These are phyloP conservation scores for Musca domestica DNA, from an alignment of 1,140 invertebrate genomes.

Conservation along the genomic window DNA sequence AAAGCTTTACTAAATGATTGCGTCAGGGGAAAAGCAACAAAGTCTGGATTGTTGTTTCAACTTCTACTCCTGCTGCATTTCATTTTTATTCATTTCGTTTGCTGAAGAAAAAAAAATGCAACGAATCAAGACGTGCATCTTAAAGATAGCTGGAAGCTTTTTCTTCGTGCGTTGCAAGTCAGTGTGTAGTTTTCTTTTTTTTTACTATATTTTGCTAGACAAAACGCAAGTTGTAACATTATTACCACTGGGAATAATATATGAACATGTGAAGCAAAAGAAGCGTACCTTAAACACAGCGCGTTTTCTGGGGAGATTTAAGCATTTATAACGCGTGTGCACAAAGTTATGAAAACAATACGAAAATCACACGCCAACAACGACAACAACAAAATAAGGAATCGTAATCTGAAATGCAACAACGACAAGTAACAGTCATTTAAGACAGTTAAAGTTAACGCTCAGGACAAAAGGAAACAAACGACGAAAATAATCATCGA, in stretches of 20 bases:
- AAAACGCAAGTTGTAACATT: constrained; percentile 13
- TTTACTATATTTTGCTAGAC: neutral
- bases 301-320: neutral
- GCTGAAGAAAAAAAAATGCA: too few species aligned
- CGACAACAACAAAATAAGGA: neutral
- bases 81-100: neutral
- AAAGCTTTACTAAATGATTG: constrained; percentile 27
- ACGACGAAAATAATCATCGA: neutral
- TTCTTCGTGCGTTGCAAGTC: neutral
- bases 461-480: neutral
- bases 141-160: constrained; percentile 11
- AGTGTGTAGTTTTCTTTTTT: too few species aligned
- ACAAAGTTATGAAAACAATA: constrained; percentile 16
- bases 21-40: constrained; percentile 25
- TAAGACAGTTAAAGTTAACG: constrained; percentile 9
- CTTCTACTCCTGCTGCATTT: neutral
- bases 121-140: constrained; percentile 19
- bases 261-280: neutral
- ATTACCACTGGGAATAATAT: constrained; percentile 21
- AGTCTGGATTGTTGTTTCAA: constrained; percentile 4
- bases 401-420: neutral
- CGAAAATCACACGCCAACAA: constrained; percentile 5
- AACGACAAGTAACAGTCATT: constrained; percentile 13
- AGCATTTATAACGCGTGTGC: constrained; percentile 19
- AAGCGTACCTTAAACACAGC: too few species aligned